phyloP scores from a whole-genome alignment of 2,888 invertebrate genomes.

The Graphium colonna region DNA sequence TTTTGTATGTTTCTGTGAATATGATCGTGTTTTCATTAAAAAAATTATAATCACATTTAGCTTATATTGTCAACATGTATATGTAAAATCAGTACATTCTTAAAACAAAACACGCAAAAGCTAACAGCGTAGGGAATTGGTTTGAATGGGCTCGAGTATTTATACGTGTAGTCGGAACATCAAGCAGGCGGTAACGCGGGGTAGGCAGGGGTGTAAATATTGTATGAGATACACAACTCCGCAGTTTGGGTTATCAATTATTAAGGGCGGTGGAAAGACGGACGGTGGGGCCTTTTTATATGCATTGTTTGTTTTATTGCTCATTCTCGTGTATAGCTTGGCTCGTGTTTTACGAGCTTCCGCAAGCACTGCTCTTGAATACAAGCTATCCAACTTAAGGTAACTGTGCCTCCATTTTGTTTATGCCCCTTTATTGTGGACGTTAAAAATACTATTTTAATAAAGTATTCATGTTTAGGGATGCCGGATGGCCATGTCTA shows the following conservation, averaged over 20 bases:
- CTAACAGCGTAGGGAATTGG: conserved; percentile 9
- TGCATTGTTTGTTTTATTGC: conserved; percentile 70
- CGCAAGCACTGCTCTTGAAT: conserved; percentile 24
- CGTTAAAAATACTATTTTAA: too few species aligned
- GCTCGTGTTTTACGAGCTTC: conserved; percentile 55
- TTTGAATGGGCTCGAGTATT: conserved; percentile 18
- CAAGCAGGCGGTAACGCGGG: conserved; percentile 65
- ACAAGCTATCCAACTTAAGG: conserved; percentile 14
- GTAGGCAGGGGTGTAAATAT: conserved; percentile 70
- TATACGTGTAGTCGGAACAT: conserved; percentile 20
- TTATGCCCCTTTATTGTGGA: neutral
- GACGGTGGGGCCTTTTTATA: conserved; percentile 64
- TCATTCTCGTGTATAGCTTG: conserved; percentile 64
- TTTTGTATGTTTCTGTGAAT: too few species aligned
- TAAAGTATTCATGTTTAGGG: too few species aligned
- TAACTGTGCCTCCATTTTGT: conserved; percentile 7
- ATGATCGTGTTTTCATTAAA: too few species aligned
- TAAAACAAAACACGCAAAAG: conserved; percentile 11
- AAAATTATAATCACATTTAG: too few species aligned
- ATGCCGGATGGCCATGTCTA: too few species aligned
- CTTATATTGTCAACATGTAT: too few species aligned
- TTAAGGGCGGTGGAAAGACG: conserved; percentile 67
- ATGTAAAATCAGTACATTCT: too few species aligned
- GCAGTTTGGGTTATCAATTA: conserved; percentile 77
- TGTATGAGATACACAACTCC: conserved; percentile 78